A percentile compares a stretch with the other conserved stretches of the same genome.
Evolutionary conservation across 2,113 vertebrate genomes (phyloP).

Genomic region (Mobula birostris): DNA sequence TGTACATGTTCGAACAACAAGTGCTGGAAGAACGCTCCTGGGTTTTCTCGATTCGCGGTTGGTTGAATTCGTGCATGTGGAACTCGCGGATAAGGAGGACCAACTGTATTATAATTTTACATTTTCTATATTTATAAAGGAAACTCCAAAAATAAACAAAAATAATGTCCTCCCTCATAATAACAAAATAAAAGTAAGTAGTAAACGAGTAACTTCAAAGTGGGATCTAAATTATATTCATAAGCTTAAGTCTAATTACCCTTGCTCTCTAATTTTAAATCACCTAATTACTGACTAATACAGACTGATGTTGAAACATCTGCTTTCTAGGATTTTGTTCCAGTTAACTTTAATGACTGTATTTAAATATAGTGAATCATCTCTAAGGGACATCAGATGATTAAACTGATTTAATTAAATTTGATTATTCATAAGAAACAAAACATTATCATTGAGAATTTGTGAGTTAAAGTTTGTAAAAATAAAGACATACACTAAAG

Average conservation of each 20-base stretch:
- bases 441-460: neutral
- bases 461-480: neutral
- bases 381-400: neutral
- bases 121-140: neutral
- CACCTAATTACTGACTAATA: neutral
- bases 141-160: neutral
- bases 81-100: too few species aligned
- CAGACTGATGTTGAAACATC: neutral
- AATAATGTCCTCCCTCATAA: neutral
- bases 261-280: neutral
- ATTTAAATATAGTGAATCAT: neutral
- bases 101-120: too few species aligned
- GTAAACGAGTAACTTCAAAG: neutral
- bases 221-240: neutral
- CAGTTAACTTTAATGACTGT: too few species aligned
- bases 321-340: neutral
- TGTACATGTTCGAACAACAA: too few species aligned
- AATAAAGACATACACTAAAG: neutral
- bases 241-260: neutral
- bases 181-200: neutral
- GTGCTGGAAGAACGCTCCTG: too few species aligned
- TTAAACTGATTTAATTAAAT: conserved; percentile 1
- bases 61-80: too few species aligned
- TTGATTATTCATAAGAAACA: neutral
- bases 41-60: too few species aligned